Conservation (phyloP, 2,797 vertebrate genomes). For the Muscicapa comitata region DNA sequence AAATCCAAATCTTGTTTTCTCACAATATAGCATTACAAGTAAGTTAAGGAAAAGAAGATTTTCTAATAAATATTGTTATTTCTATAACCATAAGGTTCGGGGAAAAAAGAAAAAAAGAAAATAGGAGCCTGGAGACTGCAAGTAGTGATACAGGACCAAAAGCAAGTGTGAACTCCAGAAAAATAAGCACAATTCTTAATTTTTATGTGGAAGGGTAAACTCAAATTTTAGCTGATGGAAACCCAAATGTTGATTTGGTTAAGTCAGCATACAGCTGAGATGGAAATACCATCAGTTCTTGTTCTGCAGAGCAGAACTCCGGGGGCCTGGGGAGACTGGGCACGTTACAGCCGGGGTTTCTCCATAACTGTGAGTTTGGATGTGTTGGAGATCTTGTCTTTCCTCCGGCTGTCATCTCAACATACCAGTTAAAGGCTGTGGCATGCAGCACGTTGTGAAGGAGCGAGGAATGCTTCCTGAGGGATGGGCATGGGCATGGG, state of each 20-base stretch:
- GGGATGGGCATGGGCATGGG: background rate
- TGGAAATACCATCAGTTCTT: fast-evolving
- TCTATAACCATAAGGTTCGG: background rate
- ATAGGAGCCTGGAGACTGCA: background rate
- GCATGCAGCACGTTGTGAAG: background rate
- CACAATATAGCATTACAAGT: background rate
- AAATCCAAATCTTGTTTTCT: background rate
- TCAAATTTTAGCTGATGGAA: background rate
- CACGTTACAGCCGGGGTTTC: background rate
- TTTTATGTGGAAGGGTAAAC: background rate
- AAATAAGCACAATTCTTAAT: background rate
- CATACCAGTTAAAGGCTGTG: background rate
- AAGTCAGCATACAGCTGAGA: background rate
- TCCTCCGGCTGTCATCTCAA: background rate
- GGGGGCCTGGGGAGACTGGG: background rate
- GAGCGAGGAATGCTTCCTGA: background rate
- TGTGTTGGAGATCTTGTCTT: background rate
- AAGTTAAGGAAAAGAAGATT: background rate
- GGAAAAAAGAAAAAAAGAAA: background rate
- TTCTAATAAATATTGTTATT: background rate
- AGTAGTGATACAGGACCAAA: background rate
- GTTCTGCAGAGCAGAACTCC: fast-evolving
- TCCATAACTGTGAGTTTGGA: background rate
- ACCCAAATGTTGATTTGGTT: background rate
- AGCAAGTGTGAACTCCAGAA: background rate